Conservation (phyloP, 1,140 invertebrate species). For the Drosophila tani region DNA sequence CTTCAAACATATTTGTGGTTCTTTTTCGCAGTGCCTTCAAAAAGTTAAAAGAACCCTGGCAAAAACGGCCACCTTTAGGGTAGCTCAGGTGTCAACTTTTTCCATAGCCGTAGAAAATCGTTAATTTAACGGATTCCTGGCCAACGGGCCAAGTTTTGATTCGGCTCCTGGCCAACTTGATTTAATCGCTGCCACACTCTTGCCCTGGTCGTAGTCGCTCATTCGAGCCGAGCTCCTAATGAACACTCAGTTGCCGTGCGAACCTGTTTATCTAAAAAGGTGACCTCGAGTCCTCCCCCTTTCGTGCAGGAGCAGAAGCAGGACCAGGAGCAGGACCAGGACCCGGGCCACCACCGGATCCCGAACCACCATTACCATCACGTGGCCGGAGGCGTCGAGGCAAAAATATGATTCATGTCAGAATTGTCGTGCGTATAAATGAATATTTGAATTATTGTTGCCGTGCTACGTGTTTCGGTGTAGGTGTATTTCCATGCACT, state of each 20-base stretch:
- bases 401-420: conserved; percentile 71
- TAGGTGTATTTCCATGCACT: conserved; percentile 36
- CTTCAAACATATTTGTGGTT: no score
- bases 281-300: conserved; percentile 10
- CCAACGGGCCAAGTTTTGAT: conserved; percentile 17
- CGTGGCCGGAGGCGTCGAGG: conserved; percentile 49
- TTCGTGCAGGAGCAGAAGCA: background rate
- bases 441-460: conserved; percentile 71
- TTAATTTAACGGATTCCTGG: conserved; percentile 21
- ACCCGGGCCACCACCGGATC: background rate
- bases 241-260: conserved; percentile 20
- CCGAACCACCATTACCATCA: background rate
- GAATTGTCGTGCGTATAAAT: conserved; percentile 70
- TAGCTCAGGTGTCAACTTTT: conserved; percentile 51
- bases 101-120: conserved; percentile 25
- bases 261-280: conserved; percentile 31
- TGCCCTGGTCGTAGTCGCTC: background rate
- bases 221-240: conserved; percentile 10
- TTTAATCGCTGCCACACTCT: conserved; percentile 34
- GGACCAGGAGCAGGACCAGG: background rate
- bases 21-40: background rate
- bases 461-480: conserved; percentile 57
- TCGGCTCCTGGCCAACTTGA: conserved; percentile 30
- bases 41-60: conserved; percentile 1
- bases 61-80: conserved; percentile 2